phyloP scores from a whole-genome alignment of 92 coral and sea anemone species.

The Zoanthus solanderi region DNA sequence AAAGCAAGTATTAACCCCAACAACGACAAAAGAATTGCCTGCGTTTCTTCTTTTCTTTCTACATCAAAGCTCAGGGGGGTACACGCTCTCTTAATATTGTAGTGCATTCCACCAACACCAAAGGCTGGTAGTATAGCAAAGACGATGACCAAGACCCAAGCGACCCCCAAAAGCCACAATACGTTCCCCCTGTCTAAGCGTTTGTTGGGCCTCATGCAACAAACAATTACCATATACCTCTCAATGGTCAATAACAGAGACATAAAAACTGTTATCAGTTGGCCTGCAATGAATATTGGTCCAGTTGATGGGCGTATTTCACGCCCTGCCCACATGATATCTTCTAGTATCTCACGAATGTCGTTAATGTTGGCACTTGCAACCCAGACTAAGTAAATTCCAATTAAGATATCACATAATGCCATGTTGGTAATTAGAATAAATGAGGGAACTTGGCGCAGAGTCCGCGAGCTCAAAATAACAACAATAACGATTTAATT shows the following conservation, averaged over 20 bases:
- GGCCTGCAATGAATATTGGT: conserved; percentile 81
- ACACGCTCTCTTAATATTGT: conserved; percentile 85
- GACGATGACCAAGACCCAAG: conserved; percentile 62
- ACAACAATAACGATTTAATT: conserved; percentile 58
- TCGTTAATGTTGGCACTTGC: conserved; percentile 69
- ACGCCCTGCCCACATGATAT: conserved; percentile 81
- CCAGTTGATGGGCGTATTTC: conserved; percentile 81
- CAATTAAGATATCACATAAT: conserved; percentile 62
- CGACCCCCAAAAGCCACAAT: conserved; percentile 58
- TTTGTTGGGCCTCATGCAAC: conserved; percentile 67
- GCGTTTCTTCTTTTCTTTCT: conserved; percentile 61
- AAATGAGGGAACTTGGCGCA: conserved; percentile 73
- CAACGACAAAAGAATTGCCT: conserved; percentile 65
- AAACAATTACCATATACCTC: conserved; percentile 72
- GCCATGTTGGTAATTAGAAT: conserved; percentile 70
- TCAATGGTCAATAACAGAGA: conserved; percentile 72
- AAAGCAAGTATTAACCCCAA: conserved; percentile 61
- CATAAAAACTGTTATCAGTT: conserved; percentile 71
- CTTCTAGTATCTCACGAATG: conserved; percentile 69
- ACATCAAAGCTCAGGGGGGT: conserved; percentile 77
- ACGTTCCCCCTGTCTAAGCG: conserved; percentile 63
- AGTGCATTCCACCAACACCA: conserved; percentile 81
- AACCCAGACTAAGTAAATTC: conserved; percentile 73
- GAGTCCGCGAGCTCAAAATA: conserved; percentile 54
- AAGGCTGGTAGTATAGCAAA: conserved; percentile 75